Base-by-base conservation (phyloP, 2,797 vertebrate genomes). In the Lycodopsis pacificus region DNA sequence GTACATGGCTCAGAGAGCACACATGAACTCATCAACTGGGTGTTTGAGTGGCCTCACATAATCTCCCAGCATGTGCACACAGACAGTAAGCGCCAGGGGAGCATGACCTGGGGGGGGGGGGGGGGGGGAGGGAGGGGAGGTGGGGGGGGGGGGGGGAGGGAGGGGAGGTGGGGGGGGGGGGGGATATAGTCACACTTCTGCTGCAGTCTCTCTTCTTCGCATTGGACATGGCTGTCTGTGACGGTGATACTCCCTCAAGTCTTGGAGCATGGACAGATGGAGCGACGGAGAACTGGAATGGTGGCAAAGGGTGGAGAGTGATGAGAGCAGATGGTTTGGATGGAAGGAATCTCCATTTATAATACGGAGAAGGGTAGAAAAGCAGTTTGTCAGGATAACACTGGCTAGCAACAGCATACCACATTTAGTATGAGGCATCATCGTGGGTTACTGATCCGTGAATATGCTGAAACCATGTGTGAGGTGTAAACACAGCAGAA, bases 31-130 rank as follows among this genome's bases (percentile, higher is more conserved):
- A 91, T 91, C 88, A 89, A 66, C 62, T 15, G 73, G 49, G 65
- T 72, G 77, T 89, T 76, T 80, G 84, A 91, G 82, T 83, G 79
- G 85, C 76, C 82, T 84, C 88, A 72, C 65, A 89, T 83, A 85
- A 91, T 84, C 71, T 78, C 70, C 62, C 62, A 65, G 73, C 62
- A 82, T 86, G 73, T 71, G 79, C 65, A 63, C 78, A 84, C 86
- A 89, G 71, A 44, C 38, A 44, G 61, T 44, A 82, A 86, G 78
- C 20, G 25, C 54, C 81, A 84, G 38, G 86, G 61, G 73, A 89
- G 80, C 80, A 69, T 86, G 88, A 92, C 90, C 86, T 82, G 80
- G 81, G 82, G 1, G 46, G 7, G 15, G 44, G 30, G 19, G 9
- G 71, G 71, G 36, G 76, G 77, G 27, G 27, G 27, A 3, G 27